Percentiles rank a stretch among this genome's conserved stretches.
phyloP scores from a whole-genome alignment of 2,113 vertebrate species.

The Delphinus delphis region DNA sequence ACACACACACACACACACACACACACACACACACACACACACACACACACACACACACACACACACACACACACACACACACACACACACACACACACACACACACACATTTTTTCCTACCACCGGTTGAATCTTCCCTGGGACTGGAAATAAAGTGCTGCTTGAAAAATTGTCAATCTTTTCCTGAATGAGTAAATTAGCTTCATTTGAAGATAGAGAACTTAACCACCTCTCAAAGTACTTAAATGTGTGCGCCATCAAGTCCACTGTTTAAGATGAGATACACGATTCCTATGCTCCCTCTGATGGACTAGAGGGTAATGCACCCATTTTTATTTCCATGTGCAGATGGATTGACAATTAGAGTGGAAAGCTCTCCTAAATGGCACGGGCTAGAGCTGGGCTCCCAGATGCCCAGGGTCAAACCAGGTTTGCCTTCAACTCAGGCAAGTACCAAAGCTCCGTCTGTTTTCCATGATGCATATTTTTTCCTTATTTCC shows the following conservation, averaged over 20 bases:
- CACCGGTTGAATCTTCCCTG: background rate
- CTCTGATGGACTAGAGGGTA: background rate
- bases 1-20: background rate
- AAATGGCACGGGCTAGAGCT: rapidly evolving
- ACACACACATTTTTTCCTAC: too few relatives aligned
- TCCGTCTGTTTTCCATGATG: background rate
- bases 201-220: background rate
- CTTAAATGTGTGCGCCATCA: background rate
- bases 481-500: background rate
- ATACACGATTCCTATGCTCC: background rate
- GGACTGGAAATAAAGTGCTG: background rate
- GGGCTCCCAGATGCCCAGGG: background rate
- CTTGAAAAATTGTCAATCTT: background rate
- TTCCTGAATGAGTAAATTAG: background rate
- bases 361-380: background rate
- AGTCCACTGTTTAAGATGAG: background rate
- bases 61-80: too few relatives aligned
- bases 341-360: background rate
- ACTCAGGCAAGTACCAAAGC: background rate
- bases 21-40: background rate
- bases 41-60: too few relatives aligned
- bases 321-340: background rate
- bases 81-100: too few relatives aligned
- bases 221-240: background rate
- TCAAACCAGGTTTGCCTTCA: background rate